Base-by-base conservation (phyloP, 2,113 vertebrate species). In the Nerophis lumbriciformis region DNA sequence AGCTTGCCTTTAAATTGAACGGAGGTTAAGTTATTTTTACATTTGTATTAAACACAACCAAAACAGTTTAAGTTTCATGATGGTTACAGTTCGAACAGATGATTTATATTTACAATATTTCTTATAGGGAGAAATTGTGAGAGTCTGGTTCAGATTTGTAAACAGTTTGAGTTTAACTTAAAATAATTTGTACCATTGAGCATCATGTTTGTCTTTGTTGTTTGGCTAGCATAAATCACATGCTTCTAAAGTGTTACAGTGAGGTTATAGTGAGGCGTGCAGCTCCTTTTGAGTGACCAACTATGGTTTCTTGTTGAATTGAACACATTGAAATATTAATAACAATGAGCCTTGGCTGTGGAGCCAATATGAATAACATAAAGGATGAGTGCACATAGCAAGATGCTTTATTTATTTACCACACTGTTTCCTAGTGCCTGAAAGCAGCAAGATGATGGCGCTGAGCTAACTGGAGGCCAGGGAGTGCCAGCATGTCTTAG, bases 401-500 rank as follows among this genome's bases (percentile, higher is more conserved):
- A 59, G 61, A 12, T 37, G 39, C 11, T 69, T 51, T 8, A 38
- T 69, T 28, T 58, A 21, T 71, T 72, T 59, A 56, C 66, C 61
- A 63, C 45, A n/a, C 58, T 59, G 28, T 59, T 37, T 16, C 62
- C 61, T 61, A 52, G 52, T 68, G 36, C 21, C 39, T 66, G 59
- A 67, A 59, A 19, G 68, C 71, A 28, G 51, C 53, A 37, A 37
- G 42, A 53, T 16, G 15, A 56, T 51, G 7, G 54, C 48, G 42
- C 16, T 15, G 19, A 39, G 61, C 51, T 42, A n/a, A 53, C 66
- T 50, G 4, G 48, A 57, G 67, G 75, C 56, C 61, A 54, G 48
- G 59, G 21, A 36, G 39, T 68, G 80, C 63, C 78, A 79, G 51
- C 69, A 66, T 80, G 56, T 48, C 53, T 83, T 66, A 87, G 78